These are phyloP conservation scores for Octodon degus DNA, from an alignment of 2,113 vertebrate species.

Conservation along the genomic window DNA sequence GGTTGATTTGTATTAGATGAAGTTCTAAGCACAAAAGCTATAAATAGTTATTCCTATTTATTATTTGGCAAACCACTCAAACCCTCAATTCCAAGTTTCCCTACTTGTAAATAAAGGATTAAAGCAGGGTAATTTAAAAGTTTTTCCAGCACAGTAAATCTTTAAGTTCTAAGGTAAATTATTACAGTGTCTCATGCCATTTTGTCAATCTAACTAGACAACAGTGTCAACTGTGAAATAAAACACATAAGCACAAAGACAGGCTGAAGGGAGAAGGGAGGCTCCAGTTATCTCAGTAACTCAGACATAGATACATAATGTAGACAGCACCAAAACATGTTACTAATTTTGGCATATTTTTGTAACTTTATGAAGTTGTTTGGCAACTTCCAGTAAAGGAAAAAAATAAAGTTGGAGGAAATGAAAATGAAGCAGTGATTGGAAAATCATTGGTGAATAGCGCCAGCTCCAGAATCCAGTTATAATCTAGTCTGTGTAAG, in stretches of 20 bases:
- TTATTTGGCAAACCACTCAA: conserved; percentile 37
- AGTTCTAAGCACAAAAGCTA: not conserved
- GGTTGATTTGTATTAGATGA: conserved; percentile 1
- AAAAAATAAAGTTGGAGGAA: conserved; percentile 44
- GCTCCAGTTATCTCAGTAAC: not conserved
- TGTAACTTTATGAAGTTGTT: conserved; percentile 37
- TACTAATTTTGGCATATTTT: not conserved
- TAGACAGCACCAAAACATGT: not conserved
- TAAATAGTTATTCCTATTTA: conserved; percentile 22
- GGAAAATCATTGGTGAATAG: conserved; percentile 8
- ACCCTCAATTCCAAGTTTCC: not conserved
- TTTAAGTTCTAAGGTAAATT: conserved; percentile 32
- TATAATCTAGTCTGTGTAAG: not conserved
- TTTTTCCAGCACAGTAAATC: conserved; percentile 9
- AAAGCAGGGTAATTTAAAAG: not conserved
- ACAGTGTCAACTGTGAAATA: not conserved
- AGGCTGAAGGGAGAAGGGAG: too few relatives aligned
- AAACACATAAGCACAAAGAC: not conserved
- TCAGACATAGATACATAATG: not conserved
- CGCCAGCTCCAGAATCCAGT: not conserved
- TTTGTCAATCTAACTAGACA: not conserved
- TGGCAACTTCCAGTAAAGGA: not conserved
- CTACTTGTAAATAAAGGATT: not conserved
- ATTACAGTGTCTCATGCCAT: conserved; percentile 17
- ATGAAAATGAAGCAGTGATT: not conserved